Evolutionary conservation across 1,140 invertebrate species (phyloP).

Genomic region (Camponotus vicinus): DNA sequence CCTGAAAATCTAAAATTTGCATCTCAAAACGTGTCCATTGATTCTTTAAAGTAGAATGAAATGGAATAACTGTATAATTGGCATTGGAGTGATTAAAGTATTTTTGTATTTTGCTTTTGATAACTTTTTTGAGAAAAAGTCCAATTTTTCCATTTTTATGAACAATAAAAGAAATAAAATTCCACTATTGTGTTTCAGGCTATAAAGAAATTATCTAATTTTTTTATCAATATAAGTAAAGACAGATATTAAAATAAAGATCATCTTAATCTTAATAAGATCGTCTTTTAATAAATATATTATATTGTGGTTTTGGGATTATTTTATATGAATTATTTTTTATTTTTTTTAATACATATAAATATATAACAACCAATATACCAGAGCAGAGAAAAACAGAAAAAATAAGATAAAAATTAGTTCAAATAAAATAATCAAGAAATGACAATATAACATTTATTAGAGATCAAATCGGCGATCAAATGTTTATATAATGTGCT

Average conservation of each 20-base stretch:
- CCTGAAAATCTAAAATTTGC: slow-evolving; percentile 24
- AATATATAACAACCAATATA: neutral
- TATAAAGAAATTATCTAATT: too few species aligned
- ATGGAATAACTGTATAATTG: slow-evolving; percentile 18
- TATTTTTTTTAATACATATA: neutral
- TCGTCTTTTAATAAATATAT: neutral
- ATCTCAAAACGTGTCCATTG: slow-evolving; percentile 16
- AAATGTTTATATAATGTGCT: neutral
- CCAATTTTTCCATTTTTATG: neutral
- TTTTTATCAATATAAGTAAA: too few species aligned
- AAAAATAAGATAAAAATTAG: neutral
- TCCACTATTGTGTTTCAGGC: neutral
- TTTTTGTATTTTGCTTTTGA: neutral
- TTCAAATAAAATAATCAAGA: neutral
- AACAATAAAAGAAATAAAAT: neutral
- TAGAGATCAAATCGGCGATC: neutral
- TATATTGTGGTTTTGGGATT: neutral
- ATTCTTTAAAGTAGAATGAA: slow-evolving; percentile 33
- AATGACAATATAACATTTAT: neutral
- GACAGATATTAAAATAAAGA: too few species aligned
- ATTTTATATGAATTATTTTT: neutral
- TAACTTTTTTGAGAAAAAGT: neutral
- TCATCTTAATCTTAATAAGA: too few species aligned
- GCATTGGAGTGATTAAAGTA: neutral
- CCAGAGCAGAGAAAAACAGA: neutral